These are phyloP conservation scores for Euthynnus affinis DNA, from an alignment of 2,797 vertebrate genomes.

Conservation along the genomic window DNA sequence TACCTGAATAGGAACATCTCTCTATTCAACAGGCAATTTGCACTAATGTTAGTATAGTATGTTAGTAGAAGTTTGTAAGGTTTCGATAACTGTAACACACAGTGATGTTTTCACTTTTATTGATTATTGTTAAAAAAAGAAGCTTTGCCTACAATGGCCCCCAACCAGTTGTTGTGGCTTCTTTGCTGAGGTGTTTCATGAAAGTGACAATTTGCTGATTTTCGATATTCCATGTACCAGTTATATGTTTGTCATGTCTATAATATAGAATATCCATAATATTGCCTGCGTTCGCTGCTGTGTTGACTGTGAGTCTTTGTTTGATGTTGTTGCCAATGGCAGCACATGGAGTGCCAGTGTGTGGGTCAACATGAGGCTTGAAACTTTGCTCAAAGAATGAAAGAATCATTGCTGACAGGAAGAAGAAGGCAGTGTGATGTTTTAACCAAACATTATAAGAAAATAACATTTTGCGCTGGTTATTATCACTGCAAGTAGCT, in stretches of 20 bases:
- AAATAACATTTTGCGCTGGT: neutral
- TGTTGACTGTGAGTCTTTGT: neutral
- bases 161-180: too few relatives aligned
- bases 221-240: neutral
- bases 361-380: neutral
- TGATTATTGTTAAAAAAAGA: neutral
- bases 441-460: neutral
- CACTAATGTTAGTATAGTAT: neutral
- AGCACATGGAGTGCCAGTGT: too few relatives aligned
- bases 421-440: neutral
- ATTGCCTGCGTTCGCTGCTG: too few relatives aligned
- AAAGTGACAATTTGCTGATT: neutral
- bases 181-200: too few relatives aligned
- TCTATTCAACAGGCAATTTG: neutral
- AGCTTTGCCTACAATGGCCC: too few relatives aligned
- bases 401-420: neutral
- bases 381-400: neutral
- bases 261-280: neutral
- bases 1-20: too few relatives aligned
- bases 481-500: neutral
- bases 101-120: neutral
- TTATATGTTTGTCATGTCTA: neutral
- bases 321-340: neutral
- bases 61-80: slow-evolving; percentile 25
- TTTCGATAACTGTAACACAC: neutral